Conservation (phyloP, 2,113 vertebrate species). For the Mustela nigripes region DNA sequence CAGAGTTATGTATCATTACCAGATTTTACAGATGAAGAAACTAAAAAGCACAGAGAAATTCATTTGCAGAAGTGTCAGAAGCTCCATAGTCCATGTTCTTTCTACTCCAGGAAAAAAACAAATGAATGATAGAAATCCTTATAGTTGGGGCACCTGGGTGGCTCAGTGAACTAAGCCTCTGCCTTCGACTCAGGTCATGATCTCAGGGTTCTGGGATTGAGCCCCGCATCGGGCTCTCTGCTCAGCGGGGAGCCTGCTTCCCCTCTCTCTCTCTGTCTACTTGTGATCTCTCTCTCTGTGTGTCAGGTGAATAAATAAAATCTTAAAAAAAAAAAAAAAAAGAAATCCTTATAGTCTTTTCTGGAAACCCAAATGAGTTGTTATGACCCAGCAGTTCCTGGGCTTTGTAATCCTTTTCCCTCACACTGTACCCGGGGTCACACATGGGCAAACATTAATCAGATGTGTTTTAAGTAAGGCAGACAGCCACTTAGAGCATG, state of each 20-base stretch:
- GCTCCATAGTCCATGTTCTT: not conserved
- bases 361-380: not conserved
- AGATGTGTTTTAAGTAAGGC: not conserved
- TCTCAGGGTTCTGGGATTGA: too few species aligned
- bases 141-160: not conserved
- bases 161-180: too few species aligned
- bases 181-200: too few species aligned
- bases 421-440: not conserved
- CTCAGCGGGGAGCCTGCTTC: too few species aligned
- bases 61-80: not conserved
- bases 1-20: not conserved
- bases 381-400: not conserved
- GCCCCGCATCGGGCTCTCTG: too few species aligned
- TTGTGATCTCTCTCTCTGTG: too few species aligned
- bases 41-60: not conserved
- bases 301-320: too few species aligned
- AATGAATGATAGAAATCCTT: not conserved
- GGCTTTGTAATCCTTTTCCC: not conserved
- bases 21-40: not conserved
- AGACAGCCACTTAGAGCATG: not conserved
- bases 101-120: not conserved
- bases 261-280: too few species aligned
- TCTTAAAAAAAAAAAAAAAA: not conserved
- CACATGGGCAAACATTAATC: conserved; percentile 8
- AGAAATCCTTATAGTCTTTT: not conserved